Evolutionary conservation across 2,113 vertebrate genomes (phyloP).

Genomic region (Rhizomys pruinosus): DNA sequence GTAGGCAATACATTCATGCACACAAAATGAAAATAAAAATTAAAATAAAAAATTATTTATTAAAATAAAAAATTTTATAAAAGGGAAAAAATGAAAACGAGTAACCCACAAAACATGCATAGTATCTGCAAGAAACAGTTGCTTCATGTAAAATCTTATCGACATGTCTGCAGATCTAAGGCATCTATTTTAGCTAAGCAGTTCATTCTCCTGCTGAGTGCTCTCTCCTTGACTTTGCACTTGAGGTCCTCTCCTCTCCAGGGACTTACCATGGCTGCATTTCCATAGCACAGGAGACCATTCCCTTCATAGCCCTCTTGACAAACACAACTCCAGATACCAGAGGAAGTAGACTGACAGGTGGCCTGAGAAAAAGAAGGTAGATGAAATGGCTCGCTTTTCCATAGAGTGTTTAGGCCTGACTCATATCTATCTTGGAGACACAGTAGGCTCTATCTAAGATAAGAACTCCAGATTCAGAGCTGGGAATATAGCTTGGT

Average conservation of each 20-base stretch:
- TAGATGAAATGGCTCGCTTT: background rate
- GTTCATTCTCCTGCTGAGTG: accelerated
- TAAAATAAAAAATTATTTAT: too few relatives aligned
- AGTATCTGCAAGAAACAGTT: background rate
- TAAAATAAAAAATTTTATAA: too few relatives aligned
- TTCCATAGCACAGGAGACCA: constrained; percentile 91
- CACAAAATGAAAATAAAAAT: too few relatives aligned
- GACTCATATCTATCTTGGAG: accelerated
- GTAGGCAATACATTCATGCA: too few relatives aligned
- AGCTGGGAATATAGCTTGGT: background rate
- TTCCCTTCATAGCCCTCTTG: constrained; percentile 89
- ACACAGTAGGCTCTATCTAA: accelerated
- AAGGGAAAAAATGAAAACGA: background rate
- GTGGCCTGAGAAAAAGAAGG: constrained; percentile 83
- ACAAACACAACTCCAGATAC: constrained; percentile 92
- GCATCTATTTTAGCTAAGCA: background rate
- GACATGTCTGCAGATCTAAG: background rate
- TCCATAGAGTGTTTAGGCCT: background rate
- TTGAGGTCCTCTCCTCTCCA: background rate
- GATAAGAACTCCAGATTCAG: background rate
- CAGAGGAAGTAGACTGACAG: constrained; percentile 83
- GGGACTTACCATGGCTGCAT: constrained; percentile 87
- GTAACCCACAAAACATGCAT: accelerated
- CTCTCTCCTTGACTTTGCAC: background rate
- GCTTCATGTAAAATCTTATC: background rate